Base-by-base conservation (phyloP, 2,113 vertebrate genomes). In the Chionis minor region DNA sequence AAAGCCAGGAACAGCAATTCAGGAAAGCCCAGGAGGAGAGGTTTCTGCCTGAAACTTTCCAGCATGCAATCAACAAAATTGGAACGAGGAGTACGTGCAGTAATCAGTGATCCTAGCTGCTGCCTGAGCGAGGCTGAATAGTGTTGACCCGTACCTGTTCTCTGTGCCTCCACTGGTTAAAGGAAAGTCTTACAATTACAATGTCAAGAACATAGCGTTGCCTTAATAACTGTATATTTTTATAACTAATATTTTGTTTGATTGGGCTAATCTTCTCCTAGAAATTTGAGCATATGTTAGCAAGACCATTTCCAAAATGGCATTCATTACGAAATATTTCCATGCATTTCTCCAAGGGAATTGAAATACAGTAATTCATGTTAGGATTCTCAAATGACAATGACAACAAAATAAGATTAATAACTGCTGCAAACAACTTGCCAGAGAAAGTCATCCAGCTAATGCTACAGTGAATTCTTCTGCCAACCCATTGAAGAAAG, bases 381-480 rank as follows among this genome's bases (percentile, higher is more conserved):
- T 81, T 66, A 79, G 62, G 58, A 65, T 72, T 73, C 70, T 69
- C 28, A 73, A 54, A 90, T 78, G 82, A 88, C 86, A 88, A 32
- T 17, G 72, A 59, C 67, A 93, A 92, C 62, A 87, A 84, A 79
- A 69, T 84, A 92, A 81, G 83, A 81, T 92, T 89, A 94, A 93
- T 69, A 91, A 91, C n/a, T 81, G 58, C 89, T 58, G 20, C 62
- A 85, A 82, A 90, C 40, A 89, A 77, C 71, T 91, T 77, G 66
- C 88, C 81, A 94, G 63, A 62, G 66, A 73, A 89, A 92, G 62
- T 85, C 49, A 96, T 85, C 71, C 84, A 82, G 66, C 73, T 96
- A 97, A 96, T 84, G 91, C 66, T 91, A 22, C 65, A 59, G 35
- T 70, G 70, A n/a, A 33, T 7, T 23, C 28, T 71, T 77, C 78